Percentiles rank a stretch among this genome's conserved stretches.
Conservation (phyloP, 1,140 invertebrate species). For the Apolygus lucorum region DNA sequence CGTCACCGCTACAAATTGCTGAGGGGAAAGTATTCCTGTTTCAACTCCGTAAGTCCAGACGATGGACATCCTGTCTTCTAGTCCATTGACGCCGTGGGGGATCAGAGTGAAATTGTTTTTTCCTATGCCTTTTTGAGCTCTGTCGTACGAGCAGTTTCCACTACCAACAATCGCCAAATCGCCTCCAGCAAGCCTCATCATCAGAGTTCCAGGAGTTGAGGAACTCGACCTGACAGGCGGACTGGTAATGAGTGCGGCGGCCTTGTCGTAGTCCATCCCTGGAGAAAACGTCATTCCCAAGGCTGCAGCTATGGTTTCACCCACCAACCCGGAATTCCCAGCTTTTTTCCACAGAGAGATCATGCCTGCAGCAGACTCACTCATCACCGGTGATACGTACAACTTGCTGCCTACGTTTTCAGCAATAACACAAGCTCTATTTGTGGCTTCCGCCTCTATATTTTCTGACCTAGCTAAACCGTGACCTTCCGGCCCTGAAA, state of each 20-base stretch:
- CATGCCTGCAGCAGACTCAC: slow-evolving; percentile 74
- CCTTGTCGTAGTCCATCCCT: slow-evolving; percentile 58
- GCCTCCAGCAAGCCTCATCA: slow-evolving; percentile 53
- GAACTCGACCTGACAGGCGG: slow-evolving; percentile 82
- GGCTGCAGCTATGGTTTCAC: slow-evolving; percentile 85
- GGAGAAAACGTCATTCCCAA: slow-evolving; percentile 49
- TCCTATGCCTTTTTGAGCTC: slow-evolving; percentile 87
- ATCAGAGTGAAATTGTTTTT: slow-evolving; percentile 91
- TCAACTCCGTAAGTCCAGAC: slow-evolving; percentile 98
- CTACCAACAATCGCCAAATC: slow-evolving; percentile 86
- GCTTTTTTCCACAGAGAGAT: slow-evolving; percentile 52
- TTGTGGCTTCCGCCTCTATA: slow-evolving; percentile 93
- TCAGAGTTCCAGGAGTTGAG: slow-evolving; percentile 55
- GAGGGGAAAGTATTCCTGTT: slow-evolving; percentile 79
- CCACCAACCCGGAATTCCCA: slow-evolving; percentile 53
- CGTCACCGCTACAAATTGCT: slow-evolving; percentile 91
- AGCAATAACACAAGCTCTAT: slow-evolving; percentile 87
- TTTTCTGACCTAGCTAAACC: slow-evolving; percentile 94
- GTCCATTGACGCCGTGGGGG: slow-evolving; percentile 96
- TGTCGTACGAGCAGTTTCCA: slow-evolving; percentile 93
- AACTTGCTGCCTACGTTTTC: slow-evolving; percentile 85
- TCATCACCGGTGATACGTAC: slow-evolving; percentile 96
- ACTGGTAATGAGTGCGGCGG: slow-evolving; percentile 81
- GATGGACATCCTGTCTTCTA: slow-evolving; percentile 93
- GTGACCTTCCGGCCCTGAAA: slow-evolving; percentile 94